Evolutionary conservation across 1,140 invertebrate species (phyloP).

Genomic region (Dolichoris vasculosae): DNA sequence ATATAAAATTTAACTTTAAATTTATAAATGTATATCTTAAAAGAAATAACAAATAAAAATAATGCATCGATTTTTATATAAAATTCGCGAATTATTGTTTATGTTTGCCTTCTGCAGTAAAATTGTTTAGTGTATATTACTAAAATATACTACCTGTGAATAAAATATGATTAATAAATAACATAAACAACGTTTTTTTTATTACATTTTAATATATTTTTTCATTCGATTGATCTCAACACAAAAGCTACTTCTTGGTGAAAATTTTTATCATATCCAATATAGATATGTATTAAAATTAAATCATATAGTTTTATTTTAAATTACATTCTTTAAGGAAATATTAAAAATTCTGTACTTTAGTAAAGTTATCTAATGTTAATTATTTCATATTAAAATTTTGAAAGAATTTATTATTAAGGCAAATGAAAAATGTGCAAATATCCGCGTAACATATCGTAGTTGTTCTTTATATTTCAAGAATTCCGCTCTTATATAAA

Average conservation of each 20-base stretch:
- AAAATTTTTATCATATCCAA: background rate
- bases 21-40: slow-evolving; percentile 15
- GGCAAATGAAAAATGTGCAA: background rate
- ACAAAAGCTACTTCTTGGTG: no score
- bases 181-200: background rate
- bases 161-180: slow-evolving; percentile 36
- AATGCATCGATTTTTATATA: background rate
- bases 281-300: no score
- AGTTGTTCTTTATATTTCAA: background rate
- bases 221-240: background rate
- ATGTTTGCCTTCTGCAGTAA: background rate
- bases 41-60: background rate
- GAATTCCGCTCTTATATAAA: background rate
- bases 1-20: slow-evolving; percentile 3
- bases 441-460: background rate
- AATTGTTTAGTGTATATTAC: background rate
- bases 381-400: background rate
- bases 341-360: background rate
- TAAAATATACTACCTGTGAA: background rate
- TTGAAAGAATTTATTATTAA: background rate
- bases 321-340: background rate
- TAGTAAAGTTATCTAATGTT: background rate
- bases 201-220: slow-evolving; percentile 22
- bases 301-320: no score
- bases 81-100: slow-evolving; percentile 12